These are phyloP conservation scores for Arvicanthis niloticus DNA, from an alignment of 2,113 vertebrate species.

Conservation along the genomic window DNA sequence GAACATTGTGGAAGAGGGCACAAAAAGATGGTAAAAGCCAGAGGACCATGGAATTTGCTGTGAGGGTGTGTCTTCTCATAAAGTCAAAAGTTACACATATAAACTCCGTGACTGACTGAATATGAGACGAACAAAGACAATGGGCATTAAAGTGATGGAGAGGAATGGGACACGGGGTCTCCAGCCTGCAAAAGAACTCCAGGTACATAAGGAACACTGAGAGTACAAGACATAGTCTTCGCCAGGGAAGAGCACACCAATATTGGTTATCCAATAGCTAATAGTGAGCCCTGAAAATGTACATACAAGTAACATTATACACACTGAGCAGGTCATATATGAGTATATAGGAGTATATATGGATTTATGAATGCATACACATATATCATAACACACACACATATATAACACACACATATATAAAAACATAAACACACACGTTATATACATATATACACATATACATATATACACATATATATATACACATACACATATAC, in stretches of 20 bases:
- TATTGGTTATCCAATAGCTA: neutral
- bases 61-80: neutral
- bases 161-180: neutral
- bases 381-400: too few species aligned
- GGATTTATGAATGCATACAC: too few species aligned
- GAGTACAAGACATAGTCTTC: neutral
- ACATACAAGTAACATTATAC: too few species aligned
- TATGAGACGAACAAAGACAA: neutral
- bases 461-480: neutral
- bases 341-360: too few species aligned
- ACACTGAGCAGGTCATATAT: neutral
- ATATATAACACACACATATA: too few species aligned
- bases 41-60: neutral
- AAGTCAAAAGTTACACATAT: neutral
- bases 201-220: too few species aligned
- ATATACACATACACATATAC: too few species aligned
- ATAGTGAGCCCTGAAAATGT: neutral
- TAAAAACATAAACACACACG: too few species aligned
- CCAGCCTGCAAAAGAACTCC: neutral
- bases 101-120: neutral
- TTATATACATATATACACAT: neutral
- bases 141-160: neutral
- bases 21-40: neutral
- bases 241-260: neutral
- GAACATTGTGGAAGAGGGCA: neutral